Base-by-base conservation (phyloP, 2,113 vertebrate genomes). In the Rhabdornis inornatus region DNA sequence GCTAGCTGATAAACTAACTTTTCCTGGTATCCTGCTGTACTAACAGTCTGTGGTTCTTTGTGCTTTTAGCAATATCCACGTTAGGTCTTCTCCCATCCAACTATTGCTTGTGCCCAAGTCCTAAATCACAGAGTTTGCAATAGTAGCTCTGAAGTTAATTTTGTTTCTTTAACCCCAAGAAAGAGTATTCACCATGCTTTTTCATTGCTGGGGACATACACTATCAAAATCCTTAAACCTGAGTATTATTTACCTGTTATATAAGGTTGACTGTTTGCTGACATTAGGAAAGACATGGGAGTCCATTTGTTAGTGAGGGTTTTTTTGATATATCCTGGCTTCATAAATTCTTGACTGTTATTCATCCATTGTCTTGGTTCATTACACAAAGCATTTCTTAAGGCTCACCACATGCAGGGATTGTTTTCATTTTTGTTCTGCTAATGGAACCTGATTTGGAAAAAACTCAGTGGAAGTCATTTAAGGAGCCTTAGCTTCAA, bases 381-480 rank as follows among this genome's bases (percentile, higher is more conserved):
- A 83, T 92, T 97, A 71, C 71, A 81, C 71, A 92, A 70, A 66
- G 47, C 33, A 83, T 89, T 95, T 94, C 83, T 94, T 94, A 92
- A 86, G 86, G 63, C 89, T 90, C 42, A 30, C 68, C 83, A 31
- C 93, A 94, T n/a, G 78, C 70, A 92, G 83, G 84, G 91, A 91
- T 87, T 94, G 61, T 92, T 96, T 96, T 87, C 61, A 57, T 45
- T 96, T 95, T 91, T 94, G 42, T 97, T 81, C 83, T 90, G 74
- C 50, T 95, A 96, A 85, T 85, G 85, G 84, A 90, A 91, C 37
- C 40, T 89, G 83, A 78, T 93, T 95, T 93, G 89, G 72, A 89
- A 89, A 89, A 96, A 97, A 90, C 71, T 81, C 90, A 87, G 3
- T 87, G 59, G 80, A 90, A 95, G 27, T 59, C 8, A 88, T 90